Percentiles rank a stretch among this genome's conserved stretches.
Evolutionary conservation across 2,113 vertebrate species (phyloP).

Genomic region (Sorex fumeus): DNA sequence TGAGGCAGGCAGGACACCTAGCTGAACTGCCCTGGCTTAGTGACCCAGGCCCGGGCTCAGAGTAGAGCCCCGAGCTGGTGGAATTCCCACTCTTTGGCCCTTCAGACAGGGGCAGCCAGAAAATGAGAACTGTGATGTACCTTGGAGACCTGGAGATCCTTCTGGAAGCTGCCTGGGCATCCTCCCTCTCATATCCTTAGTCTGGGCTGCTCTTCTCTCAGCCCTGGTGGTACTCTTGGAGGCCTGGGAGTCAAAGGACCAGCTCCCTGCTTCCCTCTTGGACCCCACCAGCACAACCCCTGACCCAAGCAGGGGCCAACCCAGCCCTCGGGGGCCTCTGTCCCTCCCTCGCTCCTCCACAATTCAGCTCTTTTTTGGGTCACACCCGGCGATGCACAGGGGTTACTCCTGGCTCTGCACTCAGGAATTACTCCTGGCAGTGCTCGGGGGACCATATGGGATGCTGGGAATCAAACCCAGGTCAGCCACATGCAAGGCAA

Average conservation of each 20-base stretch:
- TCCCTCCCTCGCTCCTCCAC: not conserved
- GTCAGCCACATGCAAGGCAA: too few species aligned
- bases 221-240: not conserved
- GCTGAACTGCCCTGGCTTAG: not conserved
- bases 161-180: not conserved
- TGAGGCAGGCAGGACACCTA: not conserved
- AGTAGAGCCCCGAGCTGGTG: not conserved
- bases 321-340: not conserved
- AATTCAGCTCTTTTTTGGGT: not conserved
- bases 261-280: not conserved
- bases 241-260: not conserved
- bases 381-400: too few species aligned
- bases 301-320: not conserved
- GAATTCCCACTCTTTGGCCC: not conserved
- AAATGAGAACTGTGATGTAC: not conserved
- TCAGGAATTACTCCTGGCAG: too few species aligned
- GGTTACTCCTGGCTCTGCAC: too few species aligned
- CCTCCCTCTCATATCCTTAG: not conserved
- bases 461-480: too few species aligned
- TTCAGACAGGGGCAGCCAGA: not conserved
- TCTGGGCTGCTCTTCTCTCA: not conserved
- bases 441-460: too few species aligned
- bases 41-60: not conserved
- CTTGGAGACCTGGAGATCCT: not conserved
- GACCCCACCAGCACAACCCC: too few species aligned